Evolutionary conservation across 2,113 vertebrate species (phyloP).

Genomic region (Paramormyrops kingsleyae): DNA sequence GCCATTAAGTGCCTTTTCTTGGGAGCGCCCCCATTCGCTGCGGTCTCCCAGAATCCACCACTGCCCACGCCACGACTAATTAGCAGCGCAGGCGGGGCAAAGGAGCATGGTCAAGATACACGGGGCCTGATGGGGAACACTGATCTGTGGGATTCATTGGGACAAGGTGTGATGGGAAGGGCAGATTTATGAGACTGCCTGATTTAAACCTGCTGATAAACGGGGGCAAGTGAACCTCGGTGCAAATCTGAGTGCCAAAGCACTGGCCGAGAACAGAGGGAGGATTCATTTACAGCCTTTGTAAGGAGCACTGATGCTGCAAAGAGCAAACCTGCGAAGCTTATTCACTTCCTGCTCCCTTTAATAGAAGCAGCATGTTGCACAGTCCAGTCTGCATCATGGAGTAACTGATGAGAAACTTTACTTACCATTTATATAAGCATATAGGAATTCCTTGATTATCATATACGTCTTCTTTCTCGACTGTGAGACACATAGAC

Average conservation of each 20-base stretch:
- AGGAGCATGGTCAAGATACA: background rate
- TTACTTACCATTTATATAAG: background rate
- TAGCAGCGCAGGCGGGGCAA: background rate
- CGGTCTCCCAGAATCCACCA: background rate
- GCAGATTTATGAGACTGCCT: background rate
- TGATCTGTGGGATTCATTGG: background rate
- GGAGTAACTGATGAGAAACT: background rate
- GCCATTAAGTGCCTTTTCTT: background rate
- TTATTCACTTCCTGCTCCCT: background rate
- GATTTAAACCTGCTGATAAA: background rate
- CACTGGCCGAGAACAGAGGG: background rate
- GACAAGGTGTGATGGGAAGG: background rate
- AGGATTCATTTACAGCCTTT: background rate
- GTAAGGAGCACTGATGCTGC: background rate
- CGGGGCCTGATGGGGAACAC: background rate
- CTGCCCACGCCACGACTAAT: background rate
- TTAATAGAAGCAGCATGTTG: background rate
- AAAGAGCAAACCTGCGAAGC: background rate
- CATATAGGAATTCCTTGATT: background rate
- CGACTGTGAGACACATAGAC: background rate
- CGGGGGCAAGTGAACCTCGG: background rate
- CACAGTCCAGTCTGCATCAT: background rate
- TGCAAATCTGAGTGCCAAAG: background rate
- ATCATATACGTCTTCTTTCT: background rate
- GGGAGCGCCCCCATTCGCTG: background rate